phyloP scores from a whole-genome alignment of 2,888 invertebrate genomes.

The Phytoseiulus persimilis region DNA sequence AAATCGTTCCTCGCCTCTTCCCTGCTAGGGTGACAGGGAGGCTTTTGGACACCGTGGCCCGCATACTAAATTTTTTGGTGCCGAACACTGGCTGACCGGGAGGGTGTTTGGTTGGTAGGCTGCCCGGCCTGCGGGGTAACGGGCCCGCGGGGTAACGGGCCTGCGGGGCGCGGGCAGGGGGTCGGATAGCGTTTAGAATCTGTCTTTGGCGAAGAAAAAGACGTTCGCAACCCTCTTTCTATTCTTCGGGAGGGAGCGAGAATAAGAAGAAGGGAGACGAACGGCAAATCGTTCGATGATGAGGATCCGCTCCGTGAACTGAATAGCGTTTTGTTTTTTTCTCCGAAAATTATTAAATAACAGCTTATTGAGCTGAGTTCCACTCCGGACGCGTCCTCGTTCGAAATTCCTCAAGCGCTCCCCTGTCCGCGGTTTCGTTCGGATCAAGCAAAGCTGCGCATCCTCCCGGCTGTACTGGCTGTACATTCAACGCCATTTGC shows the following conservation, averaged over 20 bases:
- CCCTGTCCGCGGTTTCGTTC: too few relatives aligned
- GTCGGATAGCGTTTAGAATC: background rate
- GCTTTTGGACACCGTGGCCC: background rate
- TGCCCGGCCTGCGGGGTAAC: background rate
- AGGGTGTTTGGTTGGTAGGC: background rate
- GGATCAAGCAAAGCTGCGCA: too few relatives aligned
- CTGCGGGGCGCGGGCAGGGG: too few relatives aligned
- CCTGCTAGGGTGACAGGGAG: background rate
- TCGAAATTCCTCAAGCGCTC: background rate
- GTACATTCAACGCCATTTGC: too few relatives aligned
- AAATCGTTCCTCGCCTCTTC: background rate
- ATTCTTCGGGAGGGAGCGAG: background rate
- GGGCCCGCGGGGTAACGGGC: background rate
- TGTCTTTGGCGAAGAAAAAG: background rate
- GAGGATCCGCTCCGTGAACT: background rate
- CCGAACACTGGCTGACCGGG: background rate
- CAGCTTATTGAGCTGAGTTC: background rate
- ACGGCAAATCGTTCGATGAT: background rate
- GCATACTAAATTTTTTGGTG: background rate
- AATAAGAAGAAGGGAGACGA: background rate
- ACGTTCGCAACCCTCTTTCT: background rate
- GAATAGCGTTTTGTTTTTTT: background rate
- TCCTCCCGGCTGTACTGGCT: too few relatives aligned
- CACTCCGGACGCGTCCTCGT: background rate
- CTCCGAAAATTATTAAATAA: background rate